Conservation (phyloP, 2,113 vertebrate species). For the Carettochelys insculpta region DNA sequence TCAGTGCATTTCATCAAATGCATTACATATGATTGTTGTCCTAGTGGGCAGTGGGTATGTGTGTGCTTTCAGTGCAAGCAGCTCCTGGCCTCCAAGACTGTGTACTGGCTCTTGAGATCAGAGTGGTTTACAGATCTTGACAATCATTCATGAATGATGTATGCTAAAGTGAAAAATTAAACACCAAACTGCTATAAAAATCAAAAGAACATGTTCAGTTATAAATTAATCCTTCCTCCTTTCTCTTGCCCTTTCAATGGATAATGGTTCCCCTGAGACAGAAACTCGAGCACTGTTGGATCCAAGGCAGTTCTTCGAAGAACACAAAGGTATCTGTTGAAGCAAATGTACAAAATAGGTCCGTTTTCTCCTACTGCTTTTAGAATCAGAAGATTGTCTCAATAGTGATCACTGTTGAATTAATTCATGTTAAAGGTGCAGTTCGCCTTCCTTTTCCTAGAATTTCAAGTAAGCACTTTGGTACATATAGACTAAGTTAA, state of each 20-base stretch:
- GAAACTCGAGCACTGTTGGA: neutral
- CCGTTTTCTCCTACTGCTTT: neutral
- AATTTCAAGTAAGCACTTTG: neutral
- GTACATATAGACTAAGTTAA: neutral
- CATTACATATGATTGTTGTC: neutral
- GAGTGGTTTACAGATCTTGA: neutral
- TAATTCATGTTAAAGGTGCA: neutral
- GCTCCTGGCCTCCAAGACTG: neutral
- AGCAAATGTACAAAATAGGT: neutral
- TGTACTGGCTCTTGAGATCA: neutral
- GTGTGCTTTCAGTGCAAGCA: neutral
- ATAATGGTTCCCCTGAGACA: neutral
- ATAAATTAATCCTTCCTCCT: neutral
- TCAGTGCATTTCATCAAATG: neutral
- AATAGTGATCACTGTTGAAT: neutral
- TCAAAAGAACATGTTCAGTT: neutral
- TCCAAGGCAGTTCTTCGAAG: constrained; percentile 13
- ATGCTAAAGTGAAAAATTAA: constrained; percentile 18
- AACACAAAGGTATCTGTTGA: neutral
- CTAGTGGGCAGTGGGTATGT: neutral
- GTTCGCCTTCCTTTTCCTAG: neutral
- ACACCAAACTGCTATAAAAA: neutral
- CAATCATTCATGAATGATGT: neutral
- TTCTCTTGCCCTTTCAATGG: neutral
- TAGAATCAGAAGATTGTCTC: neutral